Percentiles rank a stretch among this genome's conserved stretches.
Conservation (phyloP, 2,888 invertebrate species). For the Escarpia spicata region DNA sequence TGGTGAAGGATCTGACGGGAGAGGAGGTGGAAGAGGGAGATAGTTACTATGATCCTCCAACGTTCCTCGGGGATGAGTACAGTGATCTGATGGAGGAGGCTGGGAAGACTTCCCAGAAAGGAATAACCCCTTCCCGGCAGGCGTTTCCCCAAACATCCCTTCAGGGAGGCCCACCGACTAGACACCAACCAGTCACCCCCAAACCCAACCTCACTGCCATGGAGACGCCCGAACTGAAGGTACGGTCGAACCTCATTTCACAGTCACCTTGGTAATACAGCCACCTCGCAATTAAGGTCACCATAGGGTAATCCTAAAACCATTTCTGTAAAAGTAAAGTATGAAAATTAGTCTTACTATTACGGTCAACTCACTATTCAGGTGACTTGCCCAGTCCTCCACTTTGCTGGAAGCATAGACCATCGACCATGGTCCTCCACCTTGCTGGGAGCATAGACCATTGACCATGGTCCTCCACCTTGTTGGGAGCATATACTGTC, state of each 20-base stretch:
- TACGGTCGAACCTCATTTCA: constrained; percentile 47
- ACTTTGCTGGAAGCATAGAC: too few relatives aligned
- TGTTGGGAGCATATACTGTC: too few relatives aligned
- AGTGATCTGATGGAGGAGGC: background rate
- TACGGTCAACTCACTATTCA: too few relatives aligned
- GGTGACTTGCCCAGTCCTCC: too few relatives aligned
- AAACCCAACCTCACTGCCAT: constrained; percentile 69
- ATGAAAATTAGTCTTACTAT: too few relatives aligned
- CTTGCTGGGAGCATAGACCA: too few relatives aligned
- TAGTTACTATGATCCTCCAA: background rate
- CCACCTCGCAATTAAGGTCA: too few relatives aligned
- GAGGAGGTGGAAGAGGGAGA: background rate
- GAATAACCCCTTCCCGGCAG: background rate
- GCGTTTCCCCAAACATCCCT: background rate
- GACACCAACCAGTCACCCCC: constrained; percentile 63
- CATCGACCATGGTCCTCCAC: too few relatives aligned
- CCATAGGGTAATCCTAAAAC: too few relatives aligned
- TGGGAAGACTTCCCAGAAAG: background rate
- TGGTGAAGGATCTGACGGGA: background rate
- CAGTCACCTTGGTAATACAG: too few relatives aligned
- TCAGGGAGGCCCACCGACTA: background rate
- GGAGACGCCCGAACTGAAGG: constrained; percentile 69
- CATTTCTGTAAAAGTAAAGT: too few relatives aligned
- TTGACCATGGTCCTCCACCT: too few relatives aligned
- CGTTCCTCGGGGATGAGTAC: background rate